These are phyloP conservation scores for Zoanthus sansibaricus DNA, from an alignment of 92 coral and sea anemone species.

Conservation along the genomic window DNA sequence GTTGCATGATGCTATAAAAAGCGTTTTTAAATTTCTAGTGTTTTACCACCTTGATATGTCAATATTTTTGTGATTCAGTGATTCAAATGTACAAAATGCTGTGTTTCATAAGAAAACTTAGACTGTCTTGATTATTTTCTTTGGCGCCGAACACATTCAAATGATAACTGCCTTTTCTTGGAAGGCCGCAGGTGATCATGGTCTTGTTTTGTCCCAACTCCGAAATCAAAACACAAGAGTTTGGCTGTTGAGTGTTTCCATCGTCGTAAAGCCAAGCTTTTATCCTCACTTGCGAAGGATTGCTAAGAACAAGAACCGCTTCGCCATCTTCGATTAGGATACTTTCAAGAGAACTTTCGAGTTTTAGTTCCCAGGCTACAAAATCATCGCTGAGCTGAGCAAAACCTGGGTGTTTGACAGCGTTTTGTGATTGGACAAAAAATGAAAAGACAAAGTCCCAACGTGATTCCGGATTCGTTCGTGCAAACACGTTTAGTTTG, in stretches of 20 bases:
- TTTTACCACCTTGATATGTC: no score
- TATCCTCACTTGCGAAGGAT: slow-evolving; percentile 64
- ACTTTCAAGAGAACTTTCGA: slow-evolving; percentile 81
- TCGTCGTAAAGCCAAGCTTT: slow-evolving; percentile 61
- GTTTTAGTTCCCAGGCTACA: slow-evolving; percentile 81
- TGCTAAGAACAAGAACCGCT: slow-evolving; percentile 63
- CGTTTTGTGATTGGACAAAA: slow-evolving; percentile 63
- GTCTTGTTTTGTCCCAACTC: slow-evolving; percentile 58
- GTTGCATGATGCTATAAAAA: no score
- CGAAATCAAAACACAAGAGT: slow-evolving; percentile 55
- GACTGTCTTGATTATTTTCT: slow-evolving; percentile 30
- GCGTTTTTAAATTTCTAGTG: no score
- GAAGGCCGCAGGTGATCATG: slow-evolving; percentile 67
- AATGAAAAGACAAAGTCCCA: slow-evolving; percentile 70
- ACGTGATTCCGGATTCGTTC: slow-evolving; percentile 66
- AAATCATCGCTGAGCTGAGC: slow-evolving; percentile 78
- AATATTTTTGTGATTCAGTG: no score
- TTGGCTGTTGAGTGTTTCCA: slow-evolving; percentile 34
- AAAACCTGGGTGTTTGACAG: slow-evolving; percentile 80
- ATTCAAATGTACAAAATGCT: slow-evolving; percentile 54
- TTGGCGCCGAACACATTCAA: slow-evolving; percentile 71
- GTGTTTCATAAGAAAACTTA: slow-evolving; percentile 61
- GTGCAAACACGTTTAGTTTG: slow-evolving; percentile 78
- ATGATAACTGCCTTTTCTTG: slow-evolving; percentile 70
- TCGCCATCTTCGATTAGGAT: slow-evolving; percentile 72